Base-by-base conservation (phyloP, 1,140 invertebrate genomes). In the Antheraea mylitta region DNA sequence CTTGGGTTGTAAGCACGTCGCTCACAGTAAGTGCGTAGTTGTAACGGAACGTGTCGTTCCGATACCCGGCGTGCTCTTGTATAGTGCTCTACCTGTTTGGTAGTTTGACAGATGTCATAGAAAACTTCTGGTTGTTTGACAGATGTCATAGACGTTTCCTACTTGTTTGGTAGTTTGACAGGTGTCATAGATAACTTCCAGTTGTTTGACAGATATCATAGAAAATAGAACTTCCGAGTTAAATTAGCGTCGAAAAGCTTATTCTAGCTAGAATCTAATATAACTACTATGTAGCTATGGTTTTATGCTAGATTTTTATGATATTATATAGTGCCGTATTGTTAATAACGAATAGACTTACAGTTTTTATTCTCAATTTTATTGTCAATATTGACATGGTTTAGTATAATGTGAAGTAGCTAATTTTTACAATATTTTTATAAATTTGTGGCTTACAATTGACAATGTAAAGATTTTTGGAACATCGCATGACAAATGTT, bases 21-120 rank as follows among this genome's bases (percentile, higher is more conserved):
- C 92, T 86, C 90, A 92, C 90, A 93, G 92, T 93, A 93, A 93
- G 92, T 93, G 82, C 83, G 86, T 92, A 92, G 89, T 75, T 66
- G 45, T 53, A 53, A 68, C 67, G 74, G 13, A 64, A 63, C 45
- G 18, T 71, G 68, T 71, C 67, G 38, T 42, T n/a, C 18, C 10
- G 64, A 18, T 8, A 11, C 11, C 65, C 53, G 65, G 22, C 61
- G 18, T 36, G 19, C 9, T n/a, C 19, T 30, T 6, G 22, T 11
- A 22, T 36, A 36, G 60, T 36, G 60, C 19, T n/a, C 9, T 61
- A 36, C 60, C 13, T 36, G 18, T 30, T 30, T 61, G 30, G 60
- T 30, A 13, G 19, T 61, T 61, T 61, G 60, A 61, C 19, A 30
- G 19, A 61, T 36, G 60, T 30, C 64, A 65, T 65, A 65, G 64